These are phyloP conservation scores for Psophia crepitans DNA, from an alignment of 2,113 vertebrate species.

Conservation along the genomic window DNA sequence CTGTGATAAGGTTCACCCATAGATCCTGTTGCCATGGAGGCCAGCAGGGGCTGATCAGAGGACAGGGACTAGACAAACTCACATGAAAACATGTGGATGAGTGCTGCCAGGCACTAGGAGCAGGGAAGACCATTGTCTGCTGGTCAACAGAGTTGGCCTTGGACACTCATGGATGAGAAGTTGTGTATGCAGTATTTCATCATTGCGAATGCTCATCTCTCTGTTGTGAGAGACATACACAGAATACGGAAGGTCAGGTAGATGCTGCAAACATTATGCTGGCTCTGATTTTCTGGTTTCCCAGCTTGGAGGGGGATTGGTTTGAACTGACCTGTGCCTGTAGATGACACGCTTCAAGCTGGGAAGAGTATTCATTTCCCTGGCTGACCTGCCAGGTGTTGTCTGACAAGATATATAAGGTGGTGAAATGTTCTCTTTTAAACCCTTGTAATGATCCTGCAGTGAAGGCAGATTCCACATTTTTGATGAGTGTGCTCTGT, in stretches of 20 bases:
- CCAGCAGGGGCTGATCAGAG: neutral
- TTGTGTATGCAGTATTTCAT: neutral
- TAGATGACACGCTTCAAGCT: neutral
- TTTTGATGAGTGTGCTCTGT: neutral
- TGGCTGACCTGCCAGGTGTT: neutral
- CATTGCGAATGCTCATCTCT: neutral
- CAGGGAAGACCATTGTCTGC: neutral
- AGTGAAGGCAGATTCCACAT: neutral
- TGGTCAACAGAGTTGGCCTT: neutral
- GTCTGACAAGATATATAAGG: neutral
- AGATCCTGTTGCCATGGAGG: neutral
- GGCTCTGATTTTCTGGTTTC: neutral
- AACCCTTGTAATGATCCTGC: neutral
- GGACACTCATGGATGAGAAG: neutral
- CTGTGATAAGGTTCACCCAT: rapidly evolving
- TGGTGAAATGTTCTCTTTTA: neutral
- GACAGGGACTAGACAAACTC: neutral
- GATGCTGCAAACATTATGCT: neutral
- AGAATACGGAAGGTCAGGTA: neutral
- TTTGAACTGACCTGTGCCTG: neutral
- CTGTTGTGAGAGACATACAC: neutral
- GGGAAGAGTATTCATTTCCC: neutral
- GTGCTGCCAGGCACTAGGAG: neutral
- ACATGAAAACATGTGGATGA: neutral
- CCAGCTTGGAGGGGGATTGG: too few relatives aligned